Base-by-base conservation (phyloP, 37 sponge, comb jelly and placozoan genomes). In the Chondrosia reniformis region DNA sequence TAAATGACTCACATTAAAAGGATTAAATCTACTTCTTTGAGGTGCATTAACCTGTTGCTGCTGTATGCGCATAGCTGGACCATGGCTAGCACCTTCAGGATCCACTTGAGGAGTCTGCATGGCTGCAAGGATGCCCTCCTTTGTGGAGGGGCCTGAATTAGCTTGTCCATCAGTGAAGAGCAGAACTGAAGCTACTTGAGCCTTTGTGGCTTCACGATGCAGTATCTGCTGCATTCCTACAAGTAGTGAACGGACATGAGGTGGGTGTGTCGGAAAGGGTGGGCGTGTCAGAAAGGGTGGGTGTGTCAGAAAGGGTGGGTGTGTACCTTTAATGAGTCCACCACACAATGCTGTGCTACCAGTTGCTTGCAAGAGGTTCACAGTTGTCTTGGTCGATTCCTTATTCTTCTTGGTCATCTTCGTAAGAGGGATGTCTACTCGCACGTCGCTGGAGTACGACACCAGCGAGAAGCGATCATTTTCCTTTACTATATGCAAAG, bases 141-240 rank as follows among this genome's bases (percentile, higher is more conserved):
- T 75, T 19, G 24, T 55, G 4, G 81, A 80, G 55, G 92, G 75
- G 0, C 96, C 92, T 21, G 64, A 46, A 49, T 91, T 92, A 17
- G 96, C 96, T 30, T 85, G 76, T 19, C 96, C 96, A 69, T 95
- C 96, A 41, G 96, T 95, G 43, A 95, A 69, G 67, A 95, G 82
- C 7, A 95, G 85, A 13, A 95, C 93, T 19, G 96, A 91, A 43
- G 89, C 86, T 25, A 95, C 96, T 46, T 91, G 30, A 31, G 91
- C 88, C 64, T 76, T 89, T 22, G 2, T 34, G 6, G 81, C 84
- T 46, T 37, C 65, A 19, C 81, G 67, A 7, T 22, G 39, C 44
- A 45, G 76, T 28, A 94, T 45, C 67, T 85, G 76, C 62, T 90
- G 77, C 87, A 94, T 94, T 5, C 75, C 55, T 76, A 24, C 64